A percentile compares a stretch with the other conserved stretches of the same genome.
Conservation (phyloP, 2,888 invertebrate genomes). For the Hirtodrosophila confusa region DNA sequence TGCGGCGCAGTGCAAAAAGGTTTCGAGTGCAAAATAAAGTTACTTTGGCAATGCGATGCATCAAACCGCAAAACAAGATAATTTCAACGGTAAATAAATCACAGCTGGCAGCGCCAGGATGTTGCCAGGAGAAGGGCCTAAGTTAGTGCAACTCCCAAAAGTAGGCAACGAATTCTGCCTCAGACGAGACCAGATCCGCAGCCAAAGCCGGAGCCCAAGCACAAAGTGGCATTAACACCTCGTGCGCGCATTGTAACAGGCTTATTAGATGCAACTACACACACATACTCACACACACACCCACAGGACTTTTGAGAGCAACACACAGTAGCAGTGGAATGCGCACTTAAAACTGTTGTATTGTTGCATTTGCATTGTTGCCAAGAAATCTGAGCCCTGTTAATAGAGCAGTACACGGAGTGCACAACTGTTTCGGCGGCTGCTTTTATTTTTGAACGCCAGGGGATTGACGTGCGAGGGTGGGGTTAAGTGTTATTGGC, state of each 20-base stretch:
- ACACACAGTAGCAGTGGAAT: constrained; percentile 17
- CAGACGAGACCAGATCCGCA: constrained; percentile 25
- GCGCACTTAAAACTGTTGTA: constrained; percentile 4
- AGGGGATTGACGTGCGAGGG: constrained; percentile 23
- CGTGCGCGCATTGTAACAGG: constrained; percentile 63
- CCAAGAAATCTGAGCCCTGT: constrained; percentile 13
- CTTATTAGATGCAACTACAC: constrained; percentile 61
- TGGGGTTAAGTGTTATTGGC: too few species aligned
- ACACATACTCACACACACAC: constrained; percentile 13
- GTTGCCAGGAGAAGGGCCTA: constrained; percentile 2
- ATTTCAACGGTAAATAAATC: constrained; percentile 83
- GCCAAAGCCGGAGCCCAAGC: constrained; percentile 20
- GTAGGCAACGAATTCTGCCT: constrained; percentile 50
- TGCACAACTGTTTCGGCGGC: constrained; percentile 19
- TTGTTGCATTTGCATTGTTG: constrained; percentile 53
- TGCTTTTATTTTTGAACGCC: constrained; percentile 28
- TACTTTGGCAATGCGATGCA: constrained; percentile 77
- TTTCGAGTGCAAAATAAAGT: constrained; percentile 79
- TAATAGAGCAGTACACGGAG: constrained; percentile 1
- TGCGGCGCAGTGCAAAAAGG: constrained; percentile 68
- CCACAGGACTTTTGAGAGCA: neutral
- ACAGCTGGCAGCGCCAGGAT: constrained; percentile 57
- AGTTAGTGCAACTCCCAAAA: constrained; percentile 55
- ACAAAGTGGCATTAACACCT: constrained; percentile 68
- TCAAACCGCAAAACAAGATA: constrained; percentile 81